A percentile compares a stretch with the other conserved stretches of the same genome.
These are phyloP conservation scores for Myoxocephalus aenaeus DNA, from an alignment of 2,797 vertebrate species.

Conservation along the genomic window DNA sequence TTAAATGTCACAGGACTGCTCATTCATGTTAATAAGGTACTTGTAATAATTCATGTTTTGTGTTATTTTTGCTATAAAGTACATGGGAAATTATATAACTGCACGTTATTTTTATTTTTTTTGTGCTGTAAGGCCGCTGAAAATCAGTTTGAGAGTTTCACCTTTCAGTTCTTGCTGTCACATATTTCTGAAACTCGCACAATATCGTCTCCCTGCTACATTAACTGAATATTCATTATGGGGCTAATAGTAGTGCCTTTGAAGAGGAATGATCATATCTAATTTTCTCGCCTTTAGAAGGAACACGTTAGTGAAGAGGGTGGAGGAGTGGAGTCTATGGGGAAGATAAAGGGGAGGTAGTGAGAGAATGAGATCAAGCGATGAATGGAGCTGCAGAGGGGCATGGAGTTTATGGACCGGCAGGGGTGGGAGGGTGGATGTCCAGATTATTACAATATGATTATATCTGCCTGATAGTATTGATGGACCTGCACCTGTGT, in stretches of 20 bases:
- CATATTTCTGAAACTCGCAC: slow-evolving; percentile 55
- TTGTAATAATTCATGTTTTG: slow-evolving; percentile 67
- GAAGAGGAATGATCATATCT: slow-evolving; percentile 81
- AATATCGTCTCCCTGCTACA: slow-evolving; percentile 65
- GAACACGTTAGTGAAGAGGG: slow-evolving; percentile 59
- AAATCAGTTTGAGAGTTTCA: slow-evolving; percentile 48
- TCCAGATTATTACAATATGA: slow-evolving; percentile 77
- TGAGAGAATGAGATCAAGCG: slow-evolving; percentile 66
- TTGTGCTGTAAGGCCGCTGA: slow-evolving; percentile 24
- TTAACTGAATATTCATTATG: slow-evolving; percentile 82
- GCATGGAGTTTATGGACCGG: slow-evolving; percentile 64
- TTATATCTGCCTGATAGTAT: slow-evolving; percentile 70
- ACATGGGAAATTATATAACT: slow-evolving; percentile 24
- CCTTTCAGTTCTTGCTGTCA: slow-evolving; percentile 65
- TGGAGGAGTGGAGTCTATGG: slow-evolving; percentile 46
- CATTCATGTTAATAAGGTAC: slow-evolving; percentile 63
- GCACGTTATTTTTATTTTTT: slow-evolving; percentile 25
- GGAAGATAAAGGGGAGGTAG: slow-evolving; percentile 67
- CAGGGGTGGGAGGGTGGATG: slow-evolving; percentile 37
- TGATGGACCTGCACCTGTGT: slow-evolving; percentile 74
- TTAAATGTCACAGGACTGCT: slow-evolving; percentile 72
- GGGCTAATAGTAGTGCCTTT: slow-evolving; percentile 80
- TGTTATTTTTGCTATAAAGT: slow-evolving; percentile 61
- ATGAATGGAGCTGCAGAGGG: slow-evolving; percentile 60
- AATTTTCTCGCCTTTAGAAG: slow-evolving; percentile 73